phyloP scores from a whole-genome alignment of 1,140 invertebrate genomes.

The Drosophila pectinifera region DNA sequence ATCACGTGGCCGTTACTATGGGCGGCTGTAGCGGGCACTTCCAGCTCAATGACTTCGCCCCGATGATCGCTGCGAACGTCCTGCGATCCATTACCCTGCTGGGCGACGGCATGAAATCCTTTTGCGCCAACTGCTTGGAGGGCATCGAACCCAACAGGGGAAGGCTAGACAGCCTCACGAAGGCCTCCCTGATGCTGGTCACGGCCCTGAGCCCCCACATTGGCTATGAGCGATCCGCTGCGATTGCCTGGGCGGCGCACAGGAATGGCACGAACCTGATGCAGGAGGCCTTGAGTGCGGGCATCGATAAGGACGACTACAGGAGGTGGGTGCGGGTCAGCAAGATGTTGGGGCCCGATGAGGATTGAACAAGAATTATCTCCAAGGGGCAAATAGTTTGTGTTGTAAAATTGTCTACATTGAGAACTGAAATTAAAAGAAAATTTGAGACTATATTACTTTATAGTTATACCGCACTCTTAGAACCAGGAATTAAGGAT shows the following conservation, averaged over 20 bases:
- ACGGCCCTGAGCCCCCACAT: slow-evolving; percentile 99
- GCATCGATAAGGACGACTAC: slow-evolving; percentile 94
- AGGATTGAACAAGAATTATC: not conserved
- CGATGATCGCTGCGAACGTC: slow-evolving; percentile 98
- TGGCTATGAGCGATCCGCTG: slow-evolving; percentile 98
- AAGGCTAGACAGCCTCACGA: slow-evolving; percentile 90
- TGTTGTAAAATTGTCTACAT: not conserved
- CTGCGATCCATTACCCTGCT: slow-evolving; percentile 95
- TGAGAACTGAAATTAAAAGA: not conserved
- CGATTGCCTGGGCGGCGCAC: slow-evolving; percentile 98
- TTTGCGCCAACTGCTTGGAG: slow-evolving; percentile 96
- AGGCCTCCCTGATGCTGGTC: slow-evolving; percentile 98
- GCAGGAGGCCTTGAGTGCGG: slow-evolving; percentile 94
- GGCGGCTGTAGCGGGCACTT: slow-evolving; percentile 98
- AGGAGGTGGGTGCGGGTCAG: slow-evolving; percentile 96
- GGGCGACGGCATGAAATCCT: slow-evolving; percentile 93
- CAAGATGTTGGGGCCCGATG: slow-evolving; percentile 95
- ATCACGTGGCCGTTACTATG: slow-evolving; percentile 96
- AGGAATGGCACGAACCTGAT: slow-evolving; percentile 95
- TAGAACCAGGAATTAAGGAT: too few species aligned
- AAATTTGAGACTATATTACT: not conserved
- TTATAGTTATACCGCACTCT: not conserved
- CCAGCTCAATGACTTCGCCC: slow-evolving; percentile 99
- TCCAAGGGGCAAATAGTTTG: too few species aligned
- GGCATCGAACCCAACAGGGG: slow-evolving; percentile 95